Evolutionary conservation across 2,797 vertebrate species (phyloP), one percentile per base, ranked within the genome.

Genomic region (Myotis daubentonii): DNA sequence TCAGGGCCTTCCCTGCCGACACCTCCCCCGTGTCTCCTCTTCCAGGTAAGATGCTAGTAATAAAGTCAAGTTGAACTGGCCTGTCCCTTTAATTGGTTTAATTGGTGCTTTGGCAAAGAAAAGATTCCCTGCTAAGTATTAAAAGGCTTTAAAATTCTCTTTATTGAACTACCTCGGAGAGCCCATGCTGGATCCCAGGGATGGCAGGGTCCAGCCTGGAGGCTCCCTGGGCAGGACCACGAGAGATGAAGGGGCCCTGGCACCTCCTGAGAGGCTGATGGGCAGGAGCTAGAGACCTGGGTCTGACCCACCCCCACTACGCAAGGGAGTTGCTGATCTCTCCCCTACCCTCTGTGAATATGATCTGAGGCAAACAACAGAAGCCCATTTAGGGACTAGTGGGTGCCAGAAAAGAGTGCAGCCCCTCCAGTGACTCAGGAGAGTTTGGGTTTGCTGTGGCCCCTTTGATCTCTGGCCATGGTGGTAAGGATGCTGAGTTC

Each of bases 71-170:
- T 71, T 83, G 94, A 84, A 93, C 92, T 79, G 74, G 94, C 17
- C 91, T 83, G 65, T 91, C 82, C 92, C 92, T 96, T 93, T 96
- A 97, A 97, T 95, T 95, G 89, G 84, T 96, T 93, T 96, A 97
- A 97, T 95, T 95, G 89, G 84, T 89, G 82, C 92, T 97, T 94
- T 96, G 97, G 94, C 95, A 94, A 91, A 91, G 74, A 87, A 94
- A 1, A 72, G 93, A 82, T 82, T 96, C 95, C 96, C 95, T 78
- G 93, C 87, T 74, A 96, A 94, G 95, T 87, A 96, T 93, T 96
- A 96, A 96, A 95, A 96, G 84, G 84, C 74, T 93, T 97, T 96
- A 87, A 94, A 88, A 90, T 86, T 94, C 84, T 95, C 84, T 95
- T 94, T 94, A 94, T 95, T 95, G 94, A 94, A 78, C 95, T 94